Evolutionary conservation across 2,113 vertebrate species (phyloP), one percentile per base, ranked within the genome.

Genomic region (Acanthochromis polyacanthus): DNA sequence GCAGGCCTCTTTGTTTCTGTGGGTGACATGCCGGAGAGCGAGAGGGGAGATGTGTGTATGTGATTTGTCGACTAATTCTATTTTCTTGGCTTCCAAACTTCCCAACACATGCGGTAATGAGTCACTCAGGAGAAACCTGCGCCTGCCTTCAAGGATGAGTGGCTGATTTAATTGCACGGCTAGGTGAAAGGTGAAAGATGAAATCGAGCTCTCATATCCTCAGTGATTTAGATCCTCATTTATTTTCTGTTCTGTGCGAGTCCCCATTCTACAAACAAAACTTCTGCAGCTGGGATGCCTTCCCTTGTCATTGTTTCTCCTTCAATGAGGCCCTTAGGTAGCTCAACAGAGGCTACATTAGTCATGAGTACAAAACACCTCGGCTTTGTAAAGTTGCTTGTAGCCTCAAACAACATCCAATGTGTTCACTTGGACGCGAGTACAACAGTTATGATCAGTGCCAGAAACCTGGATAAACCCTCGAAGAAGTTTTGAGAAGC

Each of bases 151-250:
- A 36, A 60, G 28, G 56, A 58, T 46, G 61, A 48, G 25, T 20
- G 32, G n/a, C 17, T 74, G 58, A 25, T 85, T 87, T 80, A 79
- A 83, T 81, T 71, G 56, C 56, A 9, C 0, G 0, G 17, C 36
- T 11, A 22, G 71, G 74, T 73, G 63, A 74, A 69, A 84, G 78
- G 77, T 81, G 67, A 81, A 57, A 62, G 70, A 86, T 75, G 62
- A 73, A 85, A 61, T 53, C 3, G 23, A 10, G 1, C 50, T 1
- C 56, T 63, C 28, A 40, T 57, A 55, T 77, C 52, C 56, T 78
- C 67, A 16, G 30, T 60, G 45, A 52, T 61, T 65, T 56, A 45
- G 57, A 55, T 67, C 38, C 25, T 60, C 20, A 22, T 58, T 64
- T 75, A 30, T 75, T 68, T 60, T 62, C 4, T 8, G 65, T 60